Percentiles rank a stretch among this genome's conserved stretches.
Evolutionary conservation across 2,797 vertebrate species (phyloP).

Genomic region (Helicolenus hilgendorfi): DNA sequence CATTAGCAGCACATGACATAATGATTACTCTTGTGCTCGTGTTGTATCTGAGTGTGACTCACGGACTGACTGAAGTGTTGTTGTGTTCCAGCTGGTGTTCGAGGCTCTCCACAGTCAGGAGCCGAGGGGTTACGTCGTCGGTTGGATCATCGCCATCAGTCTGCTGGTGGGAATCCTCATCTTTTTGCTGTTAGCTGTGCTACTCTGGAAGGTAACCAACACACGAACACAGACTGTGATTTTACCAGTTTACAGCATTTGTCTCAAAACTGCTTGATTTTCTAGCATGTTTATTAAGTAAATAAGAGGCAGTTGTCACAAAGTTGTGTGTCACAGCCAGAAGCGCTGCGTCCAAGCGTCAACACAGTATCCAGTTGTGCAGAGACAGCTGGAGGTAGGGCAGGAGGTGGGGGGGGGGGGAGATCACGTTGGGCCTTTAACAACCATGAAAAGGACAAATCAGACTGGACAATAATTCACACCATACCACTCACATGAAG

Average conservation of each 20-base stretch:
- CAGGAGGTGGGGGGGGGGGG: conserved; percentile 36
- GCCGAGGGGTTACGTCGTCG: conserved; percentile 97
- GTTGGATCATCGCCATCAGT: conserved; percentile 99
- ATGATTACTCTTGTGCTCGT: conserved; percentile 28
- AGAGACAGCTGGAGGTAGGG: conserved; percentile 52
- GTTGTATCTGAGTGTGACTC: conserved; percentile 46
- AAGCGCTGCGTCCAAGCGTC: conserved; percentile 7
- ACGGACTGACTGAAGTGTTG: conserved; percentile 34
- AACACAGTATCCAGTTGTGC: conserved; percentile 49
- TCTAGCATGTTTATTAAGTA: not conserved
- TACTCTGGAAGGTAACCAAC: conserved; percentile 97
- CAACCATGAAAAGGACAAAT: conserved; percentile 73
- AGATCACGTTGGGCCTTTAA: conserved; percentile 47
- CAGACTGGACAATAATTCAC: conserved; percentile 77
- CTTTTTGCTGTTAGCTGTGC: conserved; percentile 97
- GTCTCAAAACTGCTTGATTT: not conserved
- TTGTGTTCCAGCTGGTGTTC: conserved; percentile 95
- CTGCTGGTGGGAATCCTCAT: conserved; percentile 99
- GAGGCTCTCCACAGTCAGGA: conserved; percentile 99
- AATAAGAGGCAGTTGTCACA: not conserved
- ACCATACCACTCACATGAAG: conserved; percentile 74
- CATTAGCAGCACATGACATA: conserved; percentile 57
- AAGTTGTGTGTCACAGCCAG: not conserved
- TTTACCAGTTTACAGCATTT: not conserved
- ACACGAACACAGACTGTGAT: not conserved